Evolutionary conservation across 2,113 vertebrate genomes (phyloP).

Genomic region (Charadrius vociferus): DNA sequence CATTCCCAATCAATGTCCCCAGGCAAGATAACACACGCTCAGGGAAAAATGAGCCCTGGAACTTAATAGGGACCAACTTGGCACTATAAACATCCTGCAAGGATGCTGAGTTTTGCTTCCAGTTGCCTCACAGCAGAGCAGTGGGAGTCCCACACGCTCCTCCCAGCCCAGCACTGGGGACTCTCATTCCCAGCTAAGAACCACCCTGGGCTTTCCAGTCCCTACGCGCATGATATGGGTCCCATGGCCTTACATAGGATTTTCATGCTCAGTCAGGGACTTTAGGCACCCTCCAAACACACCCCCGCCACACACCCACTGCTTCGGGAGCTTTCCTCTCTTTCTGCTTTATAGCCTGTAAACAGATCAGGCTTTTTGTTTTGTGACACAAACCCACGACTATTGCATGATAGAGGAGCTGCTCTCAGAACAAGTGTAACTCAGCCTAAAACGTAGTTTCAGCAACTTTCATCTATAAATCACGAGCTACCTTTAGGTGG

Average conservation of each 20-base stretch:
- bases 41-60: not conserved
- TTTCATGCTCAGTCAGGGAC: not conserved
- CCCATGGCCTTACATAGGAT: rapidly evolving
- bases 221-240: rapidly evolving
- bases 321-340: not conserved
- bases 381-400: not conserved
- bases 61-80: rapidly evolving
- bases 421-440: not conserved
- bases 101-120: not conserved
- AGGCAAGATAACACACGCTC: rapidly evolving
- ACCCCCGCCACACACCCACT: not conserved
- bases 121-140: not conserved
- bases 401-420: not conserved
- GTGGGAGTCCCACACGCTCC: not conserved
- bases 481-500: not conserved
- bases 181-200: not conserved
- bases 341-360: not conserved
- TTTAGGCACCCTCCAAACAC: not conserved
- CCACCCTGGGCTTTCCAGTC: not conserved
- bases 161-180: not conserved
- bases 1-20: not conserved
- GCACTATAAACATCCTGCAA: not conserved
- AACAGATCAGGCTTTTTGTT: not conserved
- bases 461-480: not conserved
- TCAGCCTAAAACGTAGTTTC: not conserved